Percentiles rank a stretch among this genome's conserved stretches.
Conservation (phyloP, 2,888 invertebrate genomes). For the Drosophila austrosaltans region DNA sequence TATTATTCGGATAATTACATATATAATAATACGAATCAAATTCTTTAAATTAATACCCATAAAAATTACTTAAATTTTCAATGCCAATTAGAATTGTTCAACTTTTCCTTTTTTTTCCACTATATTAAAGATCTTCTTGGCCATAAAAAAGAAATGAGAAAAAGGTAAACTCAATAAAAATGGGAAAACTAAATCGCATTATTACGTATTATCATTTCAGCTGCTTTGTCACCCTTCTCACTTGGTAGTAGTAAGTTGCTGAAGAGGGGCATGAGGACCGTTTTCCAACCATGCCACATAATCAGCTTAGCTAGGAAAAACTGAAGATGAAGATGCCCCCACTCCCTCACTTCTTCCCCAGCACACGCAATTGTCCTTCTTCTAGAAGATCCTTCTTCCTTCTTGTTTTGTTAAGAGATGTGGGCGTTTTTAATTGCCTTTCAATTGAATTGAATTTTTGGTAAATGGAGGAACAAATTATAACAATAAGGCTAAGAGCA, state of each 20-base stretch:
- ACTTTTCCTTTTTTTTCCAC: background rate
- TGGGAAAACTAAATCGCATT: constrained; percentile 13
- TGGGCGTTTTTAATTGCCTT: constrained; percentile 62
- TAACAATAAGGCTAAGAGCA: constrained; percentile 33
- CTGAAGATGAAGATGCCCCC: constrained; percentile 13
- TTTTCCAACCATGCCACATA: constrained; percentile 27
- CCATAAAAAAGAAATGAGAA: background rate
- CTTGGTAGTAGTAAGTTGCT: background rate
- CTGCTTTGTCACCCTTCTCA: constrained; percentile 43
- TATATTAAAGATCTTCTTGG: background rate
- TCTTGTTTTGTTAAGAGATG: constrained; percentile 23
- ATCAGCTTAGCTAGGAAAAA: constrained; percentile 67
- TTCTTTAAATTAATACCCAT: no score
- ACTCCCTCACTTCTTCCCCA: constrained; percentile 2
- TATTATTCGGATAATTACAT: no score
- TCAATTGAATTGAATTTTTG: constrained; percentile 3
- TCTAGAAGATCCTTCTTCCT: constrained; percentile 10
- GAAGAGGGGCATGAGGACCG: background rate
- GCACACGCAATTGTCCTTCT: constrained; percentile 63
- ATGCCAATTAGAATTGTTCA: no score
- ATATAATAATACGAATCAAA: no score
- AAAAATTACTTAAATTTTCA: no score
- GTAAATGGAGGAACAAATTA: constrained; percentile 3
- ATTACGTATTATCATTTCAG: constrained; percentile 51
- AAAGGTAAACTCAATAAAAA: constrained; percentile 11